phyloP scores from a whole-genome alignment of 1,140 invertebrate species.

The Rhopalosiphum padi region DNA sequence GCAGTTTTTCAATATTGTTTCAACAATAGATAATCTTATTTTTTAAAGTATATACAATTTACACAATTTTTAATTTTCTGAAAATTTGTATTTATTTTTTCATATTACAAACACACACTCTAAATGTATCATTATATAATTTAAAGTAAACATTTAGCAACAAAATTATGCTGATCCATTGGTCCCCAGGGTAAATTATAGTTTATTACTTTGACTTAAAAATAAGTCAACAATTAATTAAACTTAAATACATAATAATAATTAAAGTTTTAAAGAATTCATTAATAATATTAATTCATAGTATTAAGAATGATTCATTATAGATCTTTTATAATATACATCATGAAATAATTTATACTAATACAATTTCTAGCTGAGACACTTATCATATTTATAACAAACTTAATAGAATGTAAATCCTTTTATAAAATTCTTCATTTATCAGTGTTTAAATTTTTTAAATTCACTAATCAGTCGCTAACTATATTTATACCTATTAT shows the following conservation, averaged over 20 bases:
- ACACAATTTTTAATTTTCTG: not conserved
- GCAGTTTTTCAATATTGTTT: not conserved
- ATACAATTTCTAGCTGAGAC: not conserved
- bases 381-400: conserved; percentile 15
- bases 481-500: not conserved
- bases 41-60: not conserved
- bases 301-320: conserved; percentile 13
- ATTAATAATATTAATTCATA: not conserved
- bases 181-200: not conserved
- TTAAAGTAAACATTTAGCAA: not conserved
- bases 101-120: not conserved
- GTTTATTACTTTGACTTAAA: conserved; percentile 3
- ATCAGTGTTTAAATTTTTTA: conserved; percentile 7
- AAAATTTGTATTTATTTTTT: not conserved
- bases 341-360: not conserved
- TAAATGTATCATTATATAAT: not conserved
- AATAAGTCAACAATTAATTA: not conserved
- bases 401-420: not conserved
- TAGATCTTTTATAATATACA: not conserved
- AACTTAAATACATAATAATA: conserved; percentile 20
- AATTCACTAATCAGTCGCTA: conserved; percentile 8
- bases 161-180: not conserved
- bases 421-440: not conserved
- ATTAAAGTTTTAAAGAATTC: not conserved
- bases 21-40: not conserved